Conservation (phyloP, 2,797 vertebrate species). For the Gadopsis bispinosus region DNA sequence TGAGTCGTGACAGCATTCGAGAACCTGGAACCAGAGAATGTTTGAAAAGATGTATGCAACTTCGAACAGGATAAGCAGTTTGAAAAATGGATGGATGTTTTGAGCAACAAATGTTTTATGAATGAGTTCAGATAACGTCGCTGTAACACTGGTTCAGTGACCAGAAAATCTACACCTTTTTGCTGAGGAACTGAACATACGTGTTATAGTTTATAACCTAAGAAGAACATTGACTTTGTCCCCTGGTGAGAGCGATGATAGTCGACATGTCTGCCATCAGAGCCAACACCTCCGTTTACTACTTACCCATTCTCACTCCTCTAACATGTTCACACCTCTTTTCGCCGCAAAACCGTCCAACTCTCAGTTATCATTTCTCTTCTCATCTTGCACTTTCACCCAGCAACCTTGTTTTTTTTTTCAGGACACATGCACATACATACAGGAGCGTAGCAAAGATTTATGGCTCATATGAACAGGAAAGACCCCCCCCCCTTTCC, state of each 20-base stretch:
- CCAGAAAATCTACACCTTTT: not conserved
- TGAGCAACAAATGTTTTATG: not conserved
- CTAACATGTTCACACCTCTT: constrained; percentile 29
- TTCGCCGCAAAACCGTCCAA: not conserved
- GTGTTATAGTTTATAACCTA: constrained; percentile 3
- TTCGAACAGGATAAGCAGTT: not conserved
- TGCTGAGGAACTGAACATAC: not conserved
- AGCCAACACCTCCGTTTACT: constrained; percentile 11
- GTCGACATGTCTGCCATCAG: not conserved
- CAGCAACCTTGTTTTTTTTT: not conserved
- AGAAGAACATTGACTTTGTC: constrained; percentile 7
- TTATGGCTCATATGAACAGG: constrained; percentile 18
- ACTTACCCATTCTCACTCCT: constrained; percentile 20
- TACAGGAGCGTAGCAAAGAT: not conserved
- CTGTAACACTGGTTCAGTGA: too few relatives aligned
- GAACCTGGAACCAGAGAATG: not conserved
- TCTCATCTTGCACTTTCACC: not conserved
- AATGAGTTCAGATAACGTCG: not conserved
- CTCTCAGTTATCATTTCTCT: constrained; percentile 8
- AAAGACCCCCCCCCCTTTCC: not conserved
- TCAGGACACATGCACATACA: not conserved
- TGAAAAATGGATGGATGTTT: not conserved
- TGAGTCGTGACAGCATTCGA: too few relatives aligned
- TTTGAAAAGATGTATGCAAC: not conserved
- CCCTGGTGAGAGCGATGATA: not conserved